phyloP scores from a whole-genome alignment of 2,113 vertebrate species.

The Sturnus vulgaris region DNA sequence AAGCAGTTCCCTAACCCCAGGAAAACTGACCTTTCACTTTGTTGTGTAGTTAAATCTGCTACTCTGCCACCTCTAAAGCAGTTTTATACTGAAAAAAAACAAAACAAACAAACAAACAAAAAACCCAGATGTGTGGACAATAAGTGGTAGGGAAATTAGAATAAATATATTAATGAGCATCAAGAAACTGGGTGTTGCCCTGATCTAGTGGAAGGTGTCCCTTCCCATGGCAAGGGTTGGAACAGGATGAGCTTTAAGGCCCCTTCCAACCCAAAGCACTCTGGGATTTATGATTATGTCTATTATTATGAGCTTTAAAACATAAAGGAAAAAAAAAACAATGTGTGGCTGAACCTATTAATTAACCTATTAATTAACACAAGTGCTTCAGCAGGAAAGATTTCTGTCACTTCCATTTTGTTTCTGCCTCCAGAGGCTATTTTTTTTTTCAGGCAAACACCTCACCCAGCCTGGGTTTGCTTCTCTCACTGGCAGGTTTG shows the following conservation, averaged over 20 bases:
- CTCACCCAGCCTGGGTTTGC: background rate
- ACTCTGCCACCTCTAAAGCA: background rate
- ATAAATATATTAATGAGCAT: background rate
- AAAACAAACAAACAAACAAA: background rate
- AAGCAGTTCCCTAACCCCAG: background rate
- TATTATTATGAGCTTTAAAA: background rate
- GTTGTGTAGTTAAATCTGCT: background rate
- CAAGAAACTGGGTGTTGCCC: background rate
- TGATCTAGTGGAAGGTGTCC: background rate
- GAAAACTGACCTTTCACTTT: background rate
- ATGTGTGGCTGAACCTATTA: background rate
- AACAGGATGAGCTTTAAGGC: background rate
- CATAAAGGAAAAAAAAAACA: background rate
- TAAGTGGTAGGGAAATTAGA: background rate
- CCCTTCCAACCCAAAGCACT: background rate
- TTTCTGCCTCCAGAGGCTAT: background rate
- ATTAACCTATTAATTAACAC: background rate
- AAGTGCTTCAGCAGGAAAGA: background rate
- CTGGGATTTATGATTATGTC: background rate
- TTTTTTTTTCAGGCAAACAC: background rate
- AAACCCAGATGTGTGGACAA: background rate
- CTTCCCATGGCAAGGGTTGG: background rate
- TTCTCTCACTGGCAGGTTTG: background rate
- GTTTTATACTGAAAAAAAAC: background rate
- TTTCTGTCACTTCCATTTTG: background rate